Conservation (phyloP, 2,797 vertebrate genomes). For the Lateolabrax maculatus region DNA sequence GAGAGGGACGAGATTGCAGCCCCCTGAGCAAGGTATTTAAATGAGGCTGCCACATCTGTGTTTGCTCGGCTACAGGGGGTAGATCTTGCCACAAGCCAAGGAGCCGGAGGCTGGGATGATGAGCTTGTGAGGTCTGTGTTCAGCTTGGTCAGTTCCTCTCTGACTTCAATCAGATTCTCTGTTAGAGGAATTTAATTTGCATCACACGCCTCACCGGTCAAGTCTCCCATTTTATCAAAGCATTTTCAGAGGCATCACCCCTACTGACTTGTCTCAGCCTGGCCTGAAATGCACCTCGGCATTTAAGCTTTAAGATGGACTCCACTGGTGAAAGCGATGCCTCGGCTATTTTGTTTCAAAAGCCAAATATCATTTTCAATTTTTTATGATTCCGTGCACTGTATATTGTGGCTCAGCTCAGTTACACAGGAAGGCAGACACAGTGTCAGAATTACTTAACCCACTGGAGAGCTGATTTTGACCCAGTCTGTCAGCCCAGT, state of each 20-base stretch:
- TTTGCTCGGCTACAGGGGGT: conserved; percentile 56
- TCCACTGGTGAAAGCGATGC: conserved; percentile 54
- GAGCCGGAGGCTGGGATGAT: conserved; percentile 65
- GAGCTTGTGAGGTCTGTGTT: conserved; percentile 73
- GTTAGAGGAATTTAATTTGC: conserved; percentile 83
- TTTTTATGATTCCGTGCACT: conserved; percentile 48
- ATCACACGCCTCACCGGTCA: conserved; percentile 77
- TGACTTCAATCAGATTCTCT: conserved; percentile 80
- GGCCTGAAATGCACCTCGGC: conserved; percentile 59
- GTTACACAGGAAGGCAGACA: conserved; percentile 63
- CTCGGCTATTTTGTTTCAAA: conserved; percentile 71
- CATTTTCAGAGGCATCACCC: conserved; percentile 67
- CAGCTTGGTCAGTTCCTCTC: conserved; percentile 74
- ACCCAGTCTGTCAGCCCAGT: conserved; percentile 72
- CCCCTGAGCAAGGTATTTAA: conserved; percentile 68
- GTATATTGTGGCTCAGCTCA: conserved; percentile 49
- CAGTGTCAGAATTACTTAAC: conserved; percentile 76
- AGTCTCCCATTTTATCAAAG: conserved; percentile 74
- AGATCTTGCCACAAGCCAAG: conserved; percentile 59
- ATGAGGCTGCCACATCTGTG: conserved; percentile 72
- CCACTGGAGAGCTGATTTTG: conserved; percentile 70
- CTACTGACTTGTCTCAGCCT: conserved; percentile 54
- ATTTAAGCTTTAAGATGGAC: conserved; percentile 68
- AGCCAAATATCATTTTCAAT: conserved; percentile 70
- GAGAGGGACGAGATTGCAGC: conserved; percentile 43